Base-by-base conservation (phyloP, 2,113 vertebrate species). In the Herpetotheres cachinnans region DNA sequence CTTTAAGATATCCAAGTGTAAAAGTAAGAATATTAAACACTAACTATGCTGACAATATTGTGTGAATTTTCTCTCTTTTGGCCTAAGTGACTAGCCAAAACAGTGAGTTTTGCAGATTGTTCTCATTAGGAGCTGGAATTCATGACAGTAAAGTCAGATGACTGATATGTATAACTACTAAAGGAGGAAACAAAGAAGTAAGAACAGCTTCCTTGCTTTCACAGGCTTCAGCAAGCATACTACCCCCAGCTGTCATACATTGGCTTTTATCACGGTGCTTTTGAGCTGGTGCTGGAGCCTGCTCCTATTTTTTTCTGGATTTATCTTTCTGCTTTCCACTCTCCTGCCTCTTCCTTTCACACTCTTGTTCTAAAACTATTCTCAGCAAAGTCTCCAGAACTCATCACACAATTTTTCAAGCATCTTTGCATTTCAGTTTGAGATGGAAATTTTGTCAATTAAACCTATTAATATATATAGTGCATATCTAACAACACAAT, bases 1-100 rank as follows among this genome's bases (percentile, higher is more conserved):
- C 25, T 67, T 71, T 66, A 30, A 1, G 3, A 17, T 84, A 29
- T 25, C 22, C 17, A 4, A 25, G 9, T 36, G 9, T 40, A 32
- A 92, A 77, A 63, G 9, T 24, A 83, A 77, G 58, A 92, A 36
- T 56, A 47, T 59, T 21, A 77, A 76, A 34, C 9, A 42, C 4
- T 40, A 62, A 34, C 34, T n/a, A 34, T 85, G 12, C 4, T 87
- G 30, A 54, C 1, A 1, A 38, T 0, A 1, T 13, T 36, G 6
- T 62, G 13, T 1, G 1, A 74, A 27, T 90, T 82, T 78, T 69
- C 29, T 24, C 17, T 52, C 3, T 89, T 81, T 58, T 80, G 49
- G 7, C 10, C 13, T 38, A 71, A 77, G 19, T 25, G 7, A 8
- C 13, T 49, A 19, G n/a, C 12, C n/a, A 59, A 76, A 95, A 55